Conservation (phyloP, 2,888 invertebrate species). For the Selenia dentaria region DNA sequence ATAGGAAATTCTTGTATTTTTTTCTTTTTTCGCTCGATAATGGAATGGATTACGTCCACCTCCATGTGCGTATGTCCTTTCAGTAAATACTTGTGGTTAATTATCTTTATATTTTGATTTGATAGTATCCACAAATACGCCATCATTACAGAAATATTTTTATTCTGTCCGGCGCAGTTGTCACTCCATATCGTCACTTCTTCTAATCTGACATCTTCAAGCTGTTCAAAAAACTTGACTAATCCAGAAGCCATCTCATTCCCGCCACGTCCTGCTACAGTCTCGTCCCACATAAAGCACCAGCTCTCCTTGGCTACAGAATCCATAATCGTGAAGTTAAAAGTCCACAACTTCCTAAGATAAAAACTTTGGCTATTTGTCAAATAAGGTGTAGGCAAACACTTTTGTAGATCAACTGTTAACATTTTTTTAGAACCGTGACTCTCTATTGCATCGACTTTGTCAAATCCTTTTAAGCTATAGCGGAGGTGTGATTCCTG, state of each 20-base stretch:
- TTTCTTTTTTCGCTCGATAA: background rate
- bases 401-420: background rate
- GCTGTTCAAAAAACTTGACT: conserved; percentile 3
- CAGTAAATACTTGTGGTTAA: background rate
- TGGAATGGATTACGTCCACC: background rate
- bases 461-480: background rate
- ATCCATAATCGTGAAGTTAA: conserved; percentile 13
- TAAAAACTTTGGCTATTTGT: background rate
- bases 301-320: conserved; percentile 4
- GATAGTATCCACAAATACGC: background rate
- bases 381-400: background rate
- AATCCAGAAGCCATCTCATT: conserved; percentile 13
- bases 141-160: background rate
- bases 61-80: conserved; percentile 3
- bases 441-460: too few relatives aligned
- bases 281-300: conserved; percentile 12
- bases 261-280: conserved; percentile 7
- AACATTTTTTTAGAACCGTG: background rate
- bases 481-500: background rate
- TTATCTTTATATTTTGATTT: background rate
- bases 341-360: conserved; percentile 7
- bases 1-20: background rate
- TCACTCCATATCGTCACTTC: background rate
- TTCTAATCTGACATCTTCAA: background rate
- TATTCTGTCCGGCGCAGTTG: background rate